Conservation (phyloP, 2,113 vertebrate species). For the Tiliqua scincoides region DNA sequence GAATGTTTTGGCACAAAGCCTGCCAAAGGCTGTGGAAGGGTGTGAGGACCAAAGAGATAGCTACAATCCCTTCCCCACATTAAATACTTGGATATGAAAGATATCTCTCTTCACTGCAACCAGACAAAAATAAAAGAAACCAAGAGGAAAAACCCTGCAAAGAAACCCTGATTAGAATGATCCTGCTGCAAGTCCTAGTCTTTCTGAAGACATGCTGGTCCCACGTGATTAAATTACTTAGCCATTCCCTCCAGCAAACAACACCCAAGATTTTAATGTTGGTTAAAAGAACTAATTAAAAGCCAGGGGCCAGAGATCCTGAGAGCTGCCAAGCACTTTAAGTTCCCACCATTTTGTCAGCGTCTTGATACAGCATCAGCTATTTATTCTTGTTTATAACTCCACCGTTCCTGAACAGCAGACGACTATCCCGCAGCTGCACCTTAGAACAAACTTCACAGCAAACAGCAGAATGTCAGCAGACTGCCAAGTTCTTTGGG, state of each 20-base stretch:
- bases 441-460: background rate
- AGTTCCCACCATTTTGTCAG: constrained; percentile 26
- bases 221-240: background rate
- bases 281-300: constrained; percentile 33
- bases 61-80: background rate
- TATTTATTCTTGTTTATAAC: background rate
- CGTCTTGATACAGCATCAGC: constrained; percentile 3
- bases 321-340: background rate
- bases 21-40: background rate
- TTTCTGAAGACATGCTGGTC: background rate
- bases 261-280: constrained; percentile 17
- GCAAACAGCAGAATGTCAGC: background rate
- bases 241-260: constrained; percentile 19
- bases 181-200: background rate
- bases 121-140: background rate
- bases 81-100: background rate
- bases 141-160: constrained; percentile 33
- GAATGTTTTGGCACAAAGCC: background rate
- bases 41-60: background rate
- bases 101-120: background rate
- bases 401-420: constrained; percentile 52
- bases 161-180: background rate
- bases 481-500: constrained; percentile 63
- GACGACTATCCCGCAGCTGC: background rate
- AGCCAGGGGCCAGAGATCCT: constrained; percentile 48